Evolutionary conservation across 1,140 invertebrate genomes (phyloP).

Genomic region (Apis florea): DNA sequence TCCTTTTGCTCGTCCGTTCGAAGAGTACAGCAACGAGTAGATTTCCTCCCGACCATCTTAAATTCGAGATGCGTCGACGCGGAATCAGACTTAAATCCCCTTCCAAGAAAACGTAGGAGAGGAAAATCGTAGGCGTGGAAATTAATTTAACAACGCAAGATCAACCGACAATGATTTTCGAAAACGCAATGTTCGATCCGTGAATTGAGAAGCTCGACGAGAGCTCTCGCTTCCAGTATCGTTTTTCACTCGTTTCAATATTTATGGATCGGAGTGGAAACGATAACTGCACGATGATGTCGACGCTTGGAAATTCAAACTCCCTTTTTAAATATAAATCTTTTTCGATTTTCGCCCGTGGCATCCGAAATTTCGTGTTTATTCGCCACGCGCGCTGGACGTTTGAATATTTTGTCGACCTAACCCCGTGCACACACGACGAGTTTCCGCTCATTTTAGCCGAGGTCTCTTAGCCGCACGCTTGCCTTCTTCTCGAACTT

Average conservation of each 20-base stretch:
- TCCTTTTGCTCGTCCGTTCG: constrained; percentile 3
- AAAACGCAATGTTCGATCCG: no score
- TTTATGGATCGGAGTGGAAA: no score
- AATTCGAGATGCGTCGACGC: constrained; percentile 50
- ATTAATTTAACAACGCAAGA: no score
- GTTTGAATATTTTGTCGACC: constrained; percentile 15
- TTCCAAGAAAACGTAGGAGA: no score
- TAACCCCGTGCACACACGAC: neutral
- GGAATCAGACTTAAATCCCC: constrained; percentile 49
- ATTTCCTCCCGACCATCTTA: constrained; percentile 47
- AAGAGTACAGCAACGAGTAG: constrained; percentile 38
- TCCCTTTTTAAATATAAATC: neutral
- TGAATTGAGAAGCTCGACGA: no score
- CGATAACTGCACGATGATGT: neutral
- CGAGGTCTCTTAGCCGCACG: neutral
- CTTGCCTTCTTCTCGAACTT: no score
- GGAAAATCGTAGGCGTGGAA: no score
- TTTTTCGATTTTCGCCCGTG: neutral
- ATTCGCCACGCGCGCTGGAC: neutral
- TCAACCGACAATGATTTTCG: no score
- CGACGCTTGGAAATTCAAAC: neutral
- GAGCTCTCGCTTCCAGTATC: no score
- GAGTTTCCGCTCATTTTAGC: constrained; percentile 2
- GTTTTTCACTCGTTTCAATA: no score
- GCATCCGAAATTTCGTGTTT: neutral